Conservation (phyloP, 92 coral and sea anemone genomes). For the Heliopora coerulea region DNA sequence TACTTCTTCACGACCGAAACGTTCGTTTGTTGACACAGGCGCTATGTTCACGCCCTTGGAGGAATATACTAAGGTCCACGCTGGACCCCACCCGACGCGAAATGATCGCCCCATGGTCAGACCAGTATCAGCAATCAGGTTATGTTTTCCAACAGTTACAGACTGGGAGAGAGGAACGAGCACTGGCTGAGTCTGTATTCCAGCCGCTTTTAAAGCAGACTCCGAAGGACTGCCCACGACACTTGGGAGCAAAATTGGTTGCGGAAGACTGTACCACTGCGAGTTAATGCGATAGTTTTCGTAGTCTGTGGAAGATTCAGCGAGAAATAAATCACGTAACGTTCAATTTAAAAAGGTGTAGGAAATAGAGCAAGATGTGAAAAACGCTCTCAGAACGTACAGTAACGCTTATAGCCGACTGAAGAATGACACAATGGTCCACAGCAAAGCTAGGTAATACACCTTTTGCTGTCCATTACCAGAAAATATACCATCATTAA, state of each 20-base stretch:
- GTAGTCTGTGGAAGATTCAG: conserved; percentile 4
- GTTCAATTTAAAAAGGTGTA: too few relatives aligned
- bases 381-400: too few relatives aligned
- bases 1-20: conserved; percentile 20
- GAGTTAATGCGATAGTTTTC: conserved; percentile 29
- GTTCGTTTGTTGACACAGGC: background rate
- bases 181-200: conserved; percentile 75
- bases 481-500: too few relatives aligned
- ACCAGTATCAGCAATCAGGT: conserved; percentile 80
- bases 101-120: conserved; percentile 96
- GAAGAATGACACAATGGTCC: too few relatives aligned
- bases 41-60: background rate
- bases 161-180: conserved; percentile 82
- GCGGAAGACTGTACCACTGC: conserved; percentile 48
- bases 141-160: conserved; percentile 63
- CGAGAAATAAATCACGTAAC: too few relatives aligned
- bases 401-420: too few relatives aligned
- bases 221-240: conserved; percentile 92
- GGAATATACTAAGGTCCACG: conserved; percentile 67
- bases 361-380: too few relatives aligned
- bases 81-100: conserved; percentile 99
- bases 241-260: conserved; percentile 87
- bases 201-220: conserved; percentile 80
- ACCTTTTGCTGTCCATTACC: too few relatives aligned
- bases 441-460: too few relatives aligned